Evolutionary conservation across 2,797 vertebrate genomes (phyloP).

Genomic region (Aphelocoma californica): DNA sequence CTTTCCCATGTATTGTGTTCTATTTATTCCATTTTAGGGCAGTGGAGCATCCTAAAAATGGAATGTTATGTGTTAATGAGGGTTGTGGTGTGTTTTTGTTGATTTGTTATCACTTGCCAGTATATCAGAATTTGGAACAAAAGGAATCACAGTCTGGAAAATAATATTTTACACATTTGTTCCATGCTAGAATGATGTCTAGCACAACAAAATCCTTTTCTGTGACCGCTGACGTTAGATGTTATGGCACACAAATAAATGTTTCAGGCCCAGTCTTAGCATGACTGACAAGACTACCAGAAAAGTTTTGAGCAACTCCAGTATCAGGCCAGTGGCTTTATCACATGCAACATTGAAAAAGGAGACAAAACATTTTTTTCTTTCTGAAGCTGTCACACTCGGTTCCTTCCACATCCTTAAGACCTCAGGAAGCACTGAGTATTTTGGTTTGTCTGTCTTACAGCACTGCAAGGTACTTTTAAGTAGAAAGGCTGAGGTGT

Average conservation of each 20-base stretch:
- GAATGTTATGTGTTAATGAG: background rate
- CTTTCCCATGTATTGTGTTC: background rate
- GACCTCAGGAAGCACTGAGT: background rate
- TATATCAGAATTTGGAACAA: background rate
- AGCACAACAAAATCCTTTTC: background rate
- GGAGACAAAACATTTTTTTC: background rate
- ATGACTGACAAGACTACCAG: background rate
- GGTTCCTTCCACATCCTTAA: background rate
- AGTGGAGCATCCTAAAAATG: background rate
- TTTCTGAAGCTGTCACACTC: background rate
- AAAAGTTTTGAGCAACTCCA: background rate
- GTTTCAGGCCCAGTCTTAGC: background rate
- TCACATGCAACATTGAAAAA: background rate
- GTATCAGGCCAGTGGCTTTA: background rate
- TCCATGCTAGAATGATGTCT: background rate
- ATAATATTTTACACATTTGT: background rate
- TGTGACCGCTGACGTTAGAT: background rate
- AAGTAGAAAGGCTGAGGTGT: background rate
- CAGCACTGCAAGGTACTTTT: background rate
- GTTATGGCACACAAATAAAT: background rate
- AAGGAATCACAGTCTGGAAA: background rate
- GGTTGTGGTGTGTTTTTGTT: background rate
- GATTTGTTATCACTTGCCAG: background rate
- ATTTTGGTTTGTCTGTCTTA: background rate
- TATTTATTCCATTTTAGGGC: background rate